Percentiles rank a stretch among this genome's conserved stretches.
phyloP scores from a whole-genome alignment of 64 coral and sea anemone genomes.

The Pocillopora damicornis region DNA sequence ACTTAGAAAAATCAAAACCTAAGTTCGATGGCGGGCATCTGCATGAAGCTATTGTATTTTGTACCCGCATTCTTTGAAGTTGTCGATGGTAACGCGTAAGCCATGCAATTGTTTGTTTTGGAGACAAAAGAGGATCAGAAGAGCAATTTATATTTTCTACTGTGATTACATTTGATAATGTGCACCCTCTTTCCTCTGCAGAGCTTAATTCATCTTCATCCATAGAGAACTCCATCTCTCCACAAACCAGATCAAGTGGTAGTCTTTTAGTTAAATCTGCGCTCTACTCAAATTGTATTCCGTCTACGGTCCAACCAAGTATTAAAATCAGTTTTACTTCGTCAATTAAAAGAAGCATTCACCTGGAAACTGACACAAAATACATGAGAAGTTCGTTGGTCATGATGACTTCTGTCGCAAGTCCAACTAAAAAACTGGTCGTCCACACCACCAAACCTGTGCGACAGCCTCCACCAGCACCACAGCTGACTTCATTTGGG shows the following conservation, averaged over 20 bases:
- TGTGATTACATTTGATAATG: neutral
- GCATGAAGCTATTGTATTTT: no score
- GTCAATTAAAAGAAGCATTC: neutral
- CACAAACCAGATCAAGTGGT: neutral
- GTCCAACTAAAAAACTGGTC: neutral
- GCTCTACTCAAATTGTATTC: neutral
- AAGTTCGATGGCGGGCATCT: no score
- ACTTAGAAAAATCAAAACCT: no score
- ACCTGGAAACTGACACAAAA: neutral
- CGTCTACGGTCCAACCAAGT: neutral
- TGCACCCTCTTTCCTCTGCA: neutral
- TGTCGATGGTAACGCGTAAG: no score
- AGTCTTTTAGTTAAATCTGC: neutral
- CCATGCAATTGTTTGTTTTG: neutral
- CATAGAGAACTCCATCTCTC: neutral
- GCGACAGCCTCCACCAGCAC: neutral
- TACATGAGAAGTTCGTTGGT: neutral
- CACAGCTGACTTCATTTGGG: slow-evolving; percentile 6
- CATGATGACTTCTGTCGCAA: neutral
- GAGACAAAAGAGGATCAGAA: neutral
- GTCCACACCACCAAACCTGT: neutral
- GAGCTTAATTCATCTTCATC: neutral
- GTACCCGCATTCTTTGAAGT: no score
- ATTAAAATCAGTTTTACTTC: neutral
- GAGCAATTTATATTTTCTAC: neutral